phyloP scores from a whole-genome alignment of 2,113 vertebrate genomes.

The Phaethon lepturus region DNA sequence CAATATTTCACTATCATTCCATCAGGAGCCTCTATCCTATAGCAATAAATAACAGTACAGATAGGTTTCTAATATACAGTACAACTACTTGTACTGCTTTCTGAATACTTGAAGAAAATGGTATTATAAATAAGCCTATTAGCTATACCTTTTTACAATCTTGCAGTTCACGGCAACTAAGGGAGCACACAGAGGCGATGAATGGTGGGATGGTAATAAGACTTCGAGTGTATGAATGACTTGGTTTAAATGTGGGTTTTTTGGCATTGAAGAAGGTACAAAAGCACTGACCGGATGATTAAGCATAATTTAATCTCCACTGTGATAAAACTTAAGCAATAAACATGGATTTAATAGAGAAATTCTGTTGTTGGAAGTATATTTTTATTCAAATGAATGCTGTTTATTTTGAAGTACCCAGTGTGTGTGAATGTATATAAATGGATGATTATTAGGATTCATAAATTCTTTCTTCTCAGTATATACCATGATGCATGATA shows the following conservation, averaged over 20 bases:
- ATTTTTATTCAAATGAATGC: constrained; percentile 45
- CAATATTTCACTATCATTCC: constrained; percentile 68
- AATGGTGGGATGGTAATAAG: constrained; percentile 74
- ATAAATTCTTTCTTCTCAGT: neutral
- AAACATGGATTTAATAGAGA: constrained; percentile 81
- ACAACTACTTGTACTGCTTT: constrained; percentile 67
- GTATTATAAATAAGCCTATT: constrained; percentile 65
- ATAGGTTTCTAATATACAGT: constrained; percentile 65
- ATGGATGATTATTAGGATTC: neutral
- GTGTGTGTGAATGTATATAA: neutral
- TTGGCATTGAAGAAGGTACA: constrained; percentile 77
- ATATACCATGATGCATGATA: neutral
- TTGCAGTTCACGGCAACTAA: constrained; percentile 50
- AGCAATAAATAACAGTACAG: constrained; percentile 72
- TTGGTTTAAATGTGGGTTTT: constrained; percentile 63
- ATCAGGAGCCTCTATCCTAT: constrained; percentile 80
- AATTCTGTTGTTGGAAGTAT: constrained; percentile 66
- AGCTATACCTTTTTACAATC: constrained; percentile 77
- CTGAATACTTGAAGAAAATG: constrained; percentile 84
- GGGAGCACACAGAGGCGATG: constrained; percentile 79
- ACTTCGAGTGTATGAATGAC: constrained; percentile 78
- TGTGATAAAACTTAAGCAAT: constrained; percentile 82
- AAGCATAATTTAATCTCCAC: constrained; percentile 79
- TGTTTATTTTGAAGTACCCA: neutral
- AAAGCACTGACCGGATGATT: constrained; percentile 76